Base-by-base conservation (phyloP, 2,797 vertebrate species). In the Poecilia picta region DNA sequence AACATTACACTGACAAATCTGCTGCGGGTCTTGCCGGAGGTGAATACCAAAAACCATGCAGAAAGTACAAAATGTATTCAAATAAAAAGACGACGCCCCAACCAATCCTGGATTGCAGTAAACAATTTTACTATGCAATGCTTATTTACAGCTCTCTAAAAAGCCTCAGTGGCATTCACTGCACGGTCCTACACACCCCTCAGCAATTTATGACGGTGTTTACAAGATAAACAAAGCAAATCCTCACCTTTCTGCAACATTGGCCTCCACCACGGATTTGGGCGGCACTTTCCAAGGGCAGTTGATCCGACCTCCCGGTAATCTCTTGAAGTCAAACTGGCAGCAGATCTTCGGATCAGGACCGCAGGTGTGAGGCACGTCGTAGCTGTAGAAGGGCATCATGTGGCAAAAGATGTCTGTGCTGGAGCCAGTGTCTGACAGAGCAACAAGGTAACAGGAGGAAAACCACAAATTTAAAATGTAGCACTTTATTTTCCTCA, bases 321-420 rank as follows among this genome's bases (percentile, higher is more conserved):
- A 92, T 81, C 98, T 97, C 88, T 98, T 98, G 94, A 99, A 99
- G 88, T 99, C 98, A 10, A 99, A 99, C 93, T 99, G 98, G 94
- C 98, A 99, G 94, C 98, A 99, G 93, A 99, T 96, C 93, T 99
- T 99, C 33, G 98, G 98, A 80, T 99, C 98, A 0, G 98, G 98
- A 33, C 98, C 98, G 3, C 98, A 99, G 36, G 98, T 99, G 74
- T 99, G 98, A 71, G 98, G 98, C 53, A 99, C 91, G 0, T 99
- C 98, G 0, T 99, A 99, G 94, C 98, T 99, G 92, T 99, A 99
- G 96, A 99, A 99, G 6, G 98, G 98, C 98, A 99, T 99, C 98
- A 99, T 98, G 95, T 99, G 98, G 95, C 98, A 99, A 89, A 99
- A 97, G 75, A 99, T 97, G 85, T 99, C 98, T 0, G 98, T 98